Percentiles rank a stretch among this genome's conserved stretches.
Evolutionary conservation across 1,140 invertebrate species (phyloP).

Genomic region (Bombus cullumanus): DNA sequence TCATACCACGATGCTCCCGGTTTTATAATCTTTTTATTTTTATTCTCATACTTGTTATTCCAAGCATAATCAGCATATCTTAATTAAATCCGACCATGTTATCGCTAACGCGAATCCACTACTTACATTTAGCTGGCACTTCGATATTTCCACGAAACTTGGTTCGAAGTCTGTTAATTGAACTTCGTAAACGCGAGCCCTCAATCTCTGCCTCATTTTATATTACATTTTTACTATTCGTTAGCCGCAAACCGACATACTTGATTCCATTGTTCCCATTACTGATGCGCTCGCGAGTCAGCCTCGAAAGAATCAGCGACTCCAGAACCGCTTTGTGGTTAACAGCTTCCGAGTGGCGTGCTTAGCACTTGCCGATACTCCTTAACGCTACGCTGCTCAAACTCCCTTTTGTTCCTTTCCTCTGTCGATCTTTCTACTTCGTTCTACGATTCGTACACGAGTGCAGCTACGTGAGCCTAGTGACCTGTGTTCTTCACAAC

Average conservation of each 20-base stretch:
- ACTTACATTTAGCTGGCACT: background rate
- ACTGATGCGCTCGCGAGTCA: slow-evolving; percentile 33
- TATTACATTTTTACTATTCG: slow-evolving; percentile 16
- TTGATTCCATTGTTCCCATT: slow-evolving; percentile 39
- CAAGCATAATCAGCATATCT: background rate
- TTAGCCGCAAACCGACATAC: slow-evolving; percentile 5
- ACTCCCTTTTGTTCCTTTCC: slow-evolving; percentile 40
- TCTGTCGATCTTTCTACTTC: slow-evolving; percentile 30
- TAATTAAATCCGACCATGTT: slow-evolving; percentile 10
- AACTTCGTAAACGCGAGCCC: background rate
- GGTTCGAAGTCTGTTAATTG: background rate
- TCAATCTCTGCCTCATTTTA: background rate
- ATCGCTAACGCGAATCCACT: background rate
- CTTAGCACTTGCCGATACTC: slow-evolving; percentile 47
- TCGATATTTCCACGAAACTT: background rate
- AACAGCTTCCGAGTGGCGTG: slow-evolving; percentile 44
- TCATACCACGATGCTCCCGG: no score
- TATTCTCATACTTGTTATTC: background rate
- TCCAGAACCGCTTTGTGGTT: slow-evolving; percentile 29
- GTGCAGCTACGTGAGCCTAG: slow-evolving; percentile 1
- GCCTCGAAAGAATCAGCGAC: slow-evolving; percentile 42
- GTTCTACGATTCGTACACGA: slow-evolving; percentile 40
- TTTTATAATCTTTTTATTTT: background rate
- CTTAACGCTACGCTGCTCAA: slow-evolving; percentile 49
- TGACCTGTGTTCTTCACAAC: slow-evolving; percentile 7